phyloP scores from a whole-genome alignment of 2,113 vertebrate species.

The Psilopsiagon aymara region DNA sequence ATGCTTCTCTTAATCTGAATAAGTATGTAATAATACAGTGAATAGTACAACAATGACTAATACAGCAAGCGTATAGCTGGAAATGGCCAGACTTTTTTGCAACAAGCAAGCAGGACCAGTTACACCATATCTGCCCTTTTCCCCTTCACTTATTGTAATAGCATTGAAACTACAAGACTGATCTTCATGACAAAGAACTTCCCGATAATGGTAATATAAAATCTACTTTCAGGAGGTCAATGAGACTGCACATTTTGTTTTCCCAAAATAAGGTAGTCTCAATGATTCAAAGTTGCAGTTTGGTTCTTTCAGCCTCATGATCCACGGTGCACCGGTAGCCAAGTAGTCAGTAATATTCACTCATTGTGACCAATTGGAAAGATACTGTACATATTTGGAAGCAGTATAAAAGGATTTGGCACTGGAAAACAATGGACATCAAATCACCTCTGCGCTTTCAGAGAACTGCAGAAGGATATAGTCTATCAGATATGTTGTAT shows the following conservation, averaged over 20 bases:
- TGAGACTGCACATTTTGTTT: neutral
- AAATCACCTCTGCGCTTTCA: neutral
- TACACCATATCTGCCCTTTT: neutral
- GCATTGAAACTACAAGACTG: neutral
- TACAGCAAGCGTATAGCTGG: neutral
- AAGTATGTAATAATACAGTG: neutral
- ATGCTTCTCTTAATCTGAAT: neutral
- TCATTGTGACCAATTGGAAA: neutral
- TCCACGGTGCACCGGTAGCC: neutral
- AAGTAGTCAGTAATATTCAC: neutral
- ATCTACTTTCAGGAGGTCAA: neutral
- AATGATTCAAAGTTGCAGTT: neutral
- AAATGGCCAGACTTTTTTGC: neutral
- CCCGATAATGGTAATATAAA: neutral
- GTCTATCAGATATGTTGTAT: neutral
- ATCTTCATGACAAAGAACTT: neutral
- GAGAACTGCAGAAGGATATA: neutral
- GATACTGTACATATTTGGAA: neutral
- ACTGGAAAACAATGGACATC: neutral
- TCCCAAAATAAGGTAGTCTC: neutral
- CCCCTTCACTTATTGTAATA: neutral
- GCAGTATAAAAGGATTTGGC: neutral
- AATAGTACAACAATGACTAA: neutral
- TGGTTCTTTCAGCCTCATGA: neutral
- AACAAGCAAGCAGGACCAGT: neutral